These are phyloP conservation scores for Hydractinia symbiolongicarpus DNA, from an alignment of 30 jellyfish, hydroid and myxozoan species.

Conservation along the genomic window DNA sequence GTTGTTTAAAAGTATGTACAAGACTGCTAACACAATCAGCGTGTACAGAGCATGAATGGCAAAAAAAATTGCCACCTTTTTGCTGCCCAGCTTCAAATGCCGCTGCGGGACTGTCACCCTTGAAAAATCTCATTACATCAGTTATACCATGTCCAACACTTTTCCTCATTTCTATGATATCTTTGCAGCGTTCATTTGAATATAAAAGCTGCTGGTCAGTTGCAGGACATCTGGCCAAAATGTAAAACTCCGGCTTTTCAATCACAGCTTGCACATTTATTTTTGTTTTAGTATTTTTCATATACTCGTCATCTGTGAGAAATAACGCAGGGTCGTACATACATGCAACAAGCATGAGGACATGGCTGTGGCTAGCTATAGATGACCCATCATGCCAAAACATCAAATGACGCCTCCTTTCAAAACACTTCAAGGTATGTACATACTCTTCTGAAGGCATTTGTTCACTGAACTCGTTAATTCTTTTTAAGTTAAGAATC, in stretches of 20 bases:
- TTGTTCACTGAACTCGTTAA: not conserved
- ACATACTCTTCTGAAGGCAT: not conserved
- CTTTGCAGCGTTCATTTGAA: not conserved
- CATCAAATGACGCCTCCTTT: constrained; percentile 6
- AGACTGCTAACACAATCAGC: no score
- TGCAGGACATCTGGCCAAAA: constrained; percentile 22
- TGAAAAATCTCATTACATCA: no score
- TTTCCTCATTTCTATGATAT: no score
- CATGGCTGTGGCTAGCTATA: not conserved
- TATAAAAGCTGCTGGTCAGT: constrained; percentile 17
- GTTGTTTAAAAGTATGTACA: no score
- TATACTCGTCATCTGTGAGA: constrained; percentile 19
- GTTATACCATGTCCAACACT: no score
- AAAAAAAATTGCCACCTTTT: no score
- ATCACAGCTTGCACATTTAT: constrained; percentile 13
- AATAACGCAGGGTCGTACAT: constrained; percentile 16
- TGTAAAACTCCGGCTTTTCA: constrained; percentile 19
- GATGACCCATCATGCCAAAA: not conserved
- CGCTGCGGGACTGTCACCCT: no score
- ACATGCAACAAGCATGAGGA: constrained; percentile 7
- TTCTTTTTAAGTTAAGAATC: not conserved
- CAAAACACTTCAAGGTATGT: constrained; percentile 15
- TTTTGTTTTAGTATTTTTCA: not conserved
- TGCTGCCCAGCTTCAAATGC: no score
- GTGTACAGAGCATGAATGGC: no score